Evolutionary conservation across 2,888 invertebrate species (phyloP).

Genomic region (Aplocera efformata): DNA sequence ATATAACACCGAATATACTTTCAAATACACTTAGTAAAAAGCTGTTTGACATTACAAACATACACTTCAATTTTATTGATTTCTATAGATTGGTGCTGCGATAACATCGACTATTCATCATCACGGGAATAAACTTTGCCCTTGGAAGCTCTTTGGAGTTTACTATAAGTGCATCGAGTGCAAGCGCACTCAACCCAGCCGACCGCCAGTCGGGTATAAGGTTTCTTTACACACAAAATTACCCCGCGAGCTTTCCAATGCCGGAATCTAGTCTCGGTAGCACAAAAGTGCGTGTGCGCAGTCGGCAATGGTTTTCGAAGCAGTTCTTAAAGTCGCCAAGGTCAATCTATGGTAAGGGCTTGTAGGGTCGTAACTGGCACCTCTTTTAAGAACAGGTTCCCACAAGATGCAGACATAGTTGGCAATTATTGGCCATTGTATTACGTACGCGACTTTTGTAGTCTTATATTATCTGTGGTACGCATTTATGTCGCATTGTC

Average conservation of each 20-base stretch:
- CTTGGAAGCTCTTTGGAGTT: background rate
- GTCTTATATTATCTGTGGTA: constrained; percentile 7
- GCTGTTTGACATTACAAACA: too few relatives aligned
- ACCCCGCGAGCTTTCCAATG: constrained; percentile 27
- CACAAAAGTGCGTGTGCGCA: constrained; percentile 19
- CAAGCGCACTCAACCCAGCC: constrained; percentile 3
- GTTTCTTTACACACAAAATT: constrained; percentile 6
- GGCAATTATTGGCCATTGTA: constrained; percentile 40
- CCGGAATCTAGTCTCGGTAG: constrained; percentile 19
- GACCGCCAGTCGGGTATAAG: background rate
- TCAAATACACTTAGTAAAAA: too few relatives aligned
- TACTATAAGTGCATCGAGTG: constrained; percentile 7
- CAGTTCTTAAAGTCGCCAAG: constrained; percentile 27
- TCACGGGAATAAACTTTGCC: background rate
- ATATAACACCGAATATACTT: too few relatives aligned
- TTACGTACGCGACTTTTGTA: constrained; percentile 37
- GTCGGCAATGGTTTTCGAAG: constrained; percentile 27
- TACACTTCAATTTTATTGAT: too few relatives aligned
- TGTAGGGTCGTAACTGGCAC: constrained; percentile 28
- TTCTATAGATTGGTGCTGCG: too few relatives aligned
- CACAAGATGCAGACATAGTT: constrained; percentile 37
- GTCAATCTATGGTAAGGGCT: constrained; percentile 28
- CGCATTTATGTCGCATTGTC: constrained; percentile 35
- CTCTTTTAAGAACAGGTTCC: constrained; percentile 46
- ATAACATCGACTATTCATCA: too few relatives aligned